Conservation (phyloP, 1,140 invertebrate genomes). For the Brachionus paranguensis region DNA sequence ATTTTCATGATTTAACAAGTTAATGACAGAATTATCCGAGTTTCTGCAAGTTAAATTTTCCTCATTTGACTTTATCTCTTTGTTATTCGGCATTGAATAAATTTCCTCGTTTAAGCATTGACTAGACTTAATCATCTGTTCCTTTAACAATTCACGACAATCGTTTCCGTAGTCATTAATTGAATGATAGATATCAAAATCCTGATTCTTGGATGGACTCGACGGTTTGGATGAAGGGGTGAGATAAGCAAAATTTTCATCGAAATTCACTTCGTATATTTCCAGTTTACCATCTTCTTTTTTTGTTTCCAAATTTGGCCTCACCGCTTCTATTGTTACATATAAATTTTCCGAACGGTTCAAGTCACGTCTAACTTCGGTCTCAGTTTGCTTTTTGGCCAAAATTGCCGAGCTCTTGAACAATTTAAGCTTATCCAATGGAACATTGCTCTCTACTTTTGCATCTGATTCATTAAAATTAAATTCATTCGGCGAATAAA, state of each 20-base stretch:
- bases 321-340: not conserved
- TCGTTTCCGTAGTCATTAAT: constrained; percentile 23
- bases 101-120: not conserved
- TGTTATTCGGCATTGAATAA: constrained; percentile 5
- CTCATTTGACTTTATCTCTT: not conserved
- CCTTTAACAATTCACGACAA: not conserved
- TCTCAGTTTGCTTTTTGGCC: not conserved
- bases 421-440: not conserved
- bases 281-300: constrained; percentile 7
- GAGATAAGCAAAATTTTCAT: constrained; percentile 19
- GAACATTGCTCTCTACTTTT: not conserved
- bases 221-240: not conserved
- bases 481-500: not conserved
- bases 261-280: constrained; percentile 35
- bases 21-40: not conserved
- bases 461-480: constrained; percentile 14
- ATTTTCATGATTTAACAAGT: constrained; percentile 6
- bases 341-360: constrained; percentile 25
- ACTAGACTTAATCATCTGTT: constrained; percentile 12
- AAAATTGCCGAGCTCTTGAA: not conserved
- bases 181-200: constrained; percentile 14
- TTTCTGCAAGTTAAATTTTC: not conserved
- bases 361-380: not conserved
- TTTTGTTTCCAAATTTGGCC: not conserved
- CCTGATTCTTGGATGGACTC: not conserved